Conservation (phyloP, 2,113 vertebrate genomes). For the Cebus imitator region DNA sequence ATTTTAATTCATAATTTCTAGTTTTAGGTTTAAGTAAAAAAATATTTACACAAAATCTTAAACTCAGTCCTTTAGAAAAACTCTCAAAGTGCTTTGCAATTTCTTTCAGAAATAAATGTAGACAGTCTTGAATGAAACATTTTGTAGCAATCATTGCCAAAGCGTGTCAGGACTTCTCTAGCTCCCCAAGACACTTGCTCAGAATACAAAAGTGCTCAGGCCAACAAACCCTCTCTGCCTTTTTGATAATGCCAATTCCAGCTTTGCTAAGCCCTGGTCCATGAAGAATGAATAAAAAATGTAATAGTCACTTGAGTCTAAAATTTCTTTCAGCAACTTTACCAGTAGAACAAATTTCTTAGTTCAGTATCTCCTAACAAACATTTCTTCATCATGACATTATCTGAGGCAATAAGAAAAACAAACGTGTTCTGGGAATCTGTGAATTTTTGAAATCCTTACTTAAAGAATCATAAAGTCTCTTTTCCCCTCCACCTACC, state of each 20-base stretch:
- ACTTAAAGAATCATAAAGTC: not conserved
- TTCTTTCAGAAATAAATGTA: not conserved
- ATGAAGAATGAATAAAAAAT: not conserved
- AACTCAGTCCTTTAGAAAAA: not conserved
- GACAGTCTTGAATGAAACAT: not conserved
- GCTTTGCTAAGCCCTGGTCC: not conserved
- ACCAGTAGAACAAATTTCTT: not conserved
- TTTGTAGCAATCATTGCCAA: not conserved
- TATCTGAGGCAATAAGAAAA: not conserved
- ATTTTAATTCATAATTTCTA: not conserved
- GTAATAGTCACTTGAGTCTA: not conserved
- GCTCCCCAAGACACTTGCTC: not conserved
- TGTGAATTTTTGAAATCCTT: not conserved
- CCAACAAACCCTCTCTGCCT: not conserved
- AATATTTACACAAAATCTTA: not conserved
- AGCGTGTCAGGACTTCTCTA: not conserved
- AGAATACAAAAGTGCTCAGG: not conserved
- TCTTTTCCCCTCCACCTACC: not conserved
- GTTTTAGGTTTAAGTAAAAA: not conserved
- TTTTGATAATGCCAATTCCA: not conserved
- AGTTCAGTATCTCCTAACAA: not conserved
- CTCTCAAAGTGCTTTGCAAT: not conserved
- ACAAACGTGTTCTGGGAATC: not conserved
- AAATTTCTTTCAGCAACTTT: not conserved
- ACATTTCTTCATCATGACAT: not conserved